A percentile compares a stretch with the other conserved stretches of the same genome.
Evolutionary conservation across 2,113 vertebrate species (phyloP).

Genomic region (Hemibagrus wyckioides): DNA sequence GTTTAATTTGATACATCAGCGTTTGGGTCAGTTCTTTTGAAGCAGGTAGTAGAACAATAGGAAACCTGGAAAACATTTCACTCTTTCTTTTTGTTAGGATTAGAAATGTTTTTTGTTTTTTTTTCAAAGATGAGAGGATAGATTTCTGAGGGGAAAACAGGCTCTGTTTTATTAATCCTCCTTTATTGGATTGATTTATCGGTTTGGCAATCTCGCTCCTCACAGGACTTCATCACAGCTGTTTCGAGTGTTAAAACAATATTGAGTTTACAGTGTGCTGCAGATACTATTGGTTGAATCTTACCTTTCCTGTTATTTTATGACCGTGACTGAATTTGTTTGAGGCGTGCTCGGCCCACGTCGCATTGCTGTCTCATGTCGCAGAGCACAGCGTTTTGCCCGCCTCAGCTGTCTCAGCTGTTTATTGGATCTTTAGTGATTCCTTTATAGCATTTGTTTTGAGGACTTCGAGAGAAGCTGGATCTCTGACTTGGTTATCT

Average conservation of each 20-base stretch:
- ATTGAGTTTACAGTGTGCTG: conserved; percentile 39
- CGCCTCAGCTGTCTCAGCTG: conserved; percentile 46
- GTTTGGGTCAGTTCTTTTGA: neutral
- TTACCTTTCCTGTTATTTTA: conserved; percentile 45
- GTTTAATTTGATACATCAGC: neutral
- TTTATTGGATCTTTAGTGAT: conserved; percentile 67
- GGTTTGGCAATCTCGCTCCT: conserved; percentile 9
- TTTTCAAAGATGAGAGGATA: neutral
- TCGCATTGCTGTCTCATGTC: conserved; percentile 22
- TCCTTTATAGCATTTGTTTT: conserved; percentile 60
- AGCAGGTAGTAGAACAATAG: conserved; percentile 1
- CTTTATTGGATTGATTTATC: conserved; percentile 49
- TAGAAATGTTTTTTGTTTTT: neutral
- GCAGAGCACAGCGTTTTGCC: neutral
- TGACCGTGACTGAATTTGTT: conserved; percentile 51
- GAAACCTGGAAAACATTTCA: conserved; percentile 24
- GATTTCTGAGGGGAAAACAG: conserved; percentile 6
- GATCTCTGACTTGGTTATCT: conserved; percentile 60
- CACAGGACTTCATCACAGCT: neutral
- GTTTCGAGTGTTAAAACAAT: conserved; percentile 42
- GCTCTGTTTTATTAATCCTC: conserved; percentile 32
- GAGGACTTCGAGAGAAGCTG: conserved; percentile 54
- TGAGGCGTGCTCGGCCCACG: conserved; percentile 22
- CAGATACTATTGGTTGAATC: conserved; percentile 28
- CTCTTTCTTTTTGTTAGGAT: neutral